A percentile compares a stretch with the other conserved stretches of the same genome.
Conservation (phyloP, 2,888 invertebrate species). For the Diarsia dahlii region DNA sequence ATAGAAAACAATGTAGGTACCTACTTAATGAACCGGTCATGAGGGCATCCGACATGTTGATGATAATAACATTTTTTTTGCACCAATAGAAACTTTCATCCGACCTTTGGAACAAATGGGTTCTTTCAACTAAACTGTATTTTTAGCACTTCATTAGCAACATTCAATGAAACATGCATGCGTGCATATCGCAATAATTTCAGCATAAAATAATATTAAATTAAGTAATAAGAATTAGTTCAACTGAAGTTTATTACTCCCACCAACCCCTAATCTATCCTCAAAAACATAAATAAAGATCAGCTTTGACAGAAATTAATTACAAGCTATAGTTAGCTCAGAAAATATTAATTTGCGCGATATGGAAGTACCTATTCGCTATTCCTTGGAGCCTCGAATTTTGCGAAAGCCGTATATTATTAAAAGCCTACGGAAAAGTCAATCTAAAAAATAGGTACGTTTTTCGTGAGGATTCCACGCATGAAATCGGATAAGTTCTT, state of each 20-base stretch:
- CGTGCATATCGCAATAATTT: too few relatives aligned
- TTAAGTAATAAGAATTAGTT: too few relatives aligned
- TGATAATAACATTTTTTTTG: slow-evolving; percentile 4
- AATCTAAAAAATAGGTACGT: neutral
- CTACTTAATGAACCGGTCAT: slow-evolving; percentile 25
- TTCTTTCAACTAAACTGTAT: slow-evolving; percentile 18
- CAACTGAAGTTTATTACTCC: too few relatives aligned
- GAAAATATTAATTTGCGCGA: slow-evolving; percentile 53
- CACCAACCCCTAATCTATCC: slow-evolving; percentile 3
- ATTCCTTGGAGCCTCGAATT: slow-evolving; percentile 31
- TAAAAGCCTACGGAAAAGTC: slow-evolving; percentile 5
- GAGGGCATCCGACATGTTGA: slow-evolving; percentile 19
- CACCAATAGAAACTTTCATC: neutral
- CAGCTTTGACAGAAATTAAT: slow-evolving; percentile 48
- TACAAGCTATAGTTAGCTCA: slow-evolving; percentile 39
- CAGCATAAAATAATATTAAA: too few relatives aligned
- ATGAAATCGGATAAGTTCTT: slow-evolving; percentile 19
- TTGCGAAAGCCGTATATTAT: slow-evolving; percentile 23
- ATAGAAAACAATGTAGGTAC: slow-evolving; percentile 38
- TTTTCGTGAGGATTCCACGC: slow-evolving; percentile 25
- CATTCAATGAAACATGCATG: slow-evolving; percentile 5
- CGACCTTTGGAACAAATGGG: slow-evolving; percentile 7
- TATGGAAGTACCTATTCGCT: too few relatives aligned
- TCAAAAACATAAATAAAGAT: slow-evolving; percentile 44
- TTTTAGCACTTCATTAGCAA: slow-evolving; percentile 22